Evolutionary conservation across 2,797 vertebrate species (phyloP), one percentile per base, ranked within the genome.

Genomic region (Chaunax sp.): DNA sequence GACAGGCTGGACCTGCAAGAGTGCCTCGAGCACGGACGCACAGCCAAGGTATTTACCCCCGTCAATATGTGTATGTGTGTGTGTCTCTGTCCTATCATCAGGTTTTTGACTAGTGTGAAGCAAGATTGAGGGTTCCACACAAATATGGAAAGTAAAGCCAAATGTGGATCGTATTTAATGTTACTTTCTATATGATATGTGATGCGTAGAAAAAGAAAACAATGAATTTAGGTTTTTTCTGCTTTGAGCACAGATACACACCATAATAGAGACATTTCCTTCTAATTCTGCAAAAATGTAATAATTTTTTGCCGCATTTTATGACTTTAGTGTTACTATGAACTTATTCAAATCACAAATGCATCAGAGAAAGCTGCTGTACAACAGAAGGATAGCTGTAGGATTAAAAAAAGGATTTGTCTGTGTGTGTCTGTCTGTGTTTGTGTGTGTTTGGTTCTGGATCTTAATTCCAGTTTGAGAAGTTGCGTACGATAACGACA

Each of bases 401-500:
- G 80, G 60, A 87, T 83, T 91, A 69, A 90, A 86, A 69, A 74
- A 54, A 55, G 55, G 84, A 64, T 83, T 60, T 75, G 23, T 78
- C 0, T 77, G 12, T 76, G 30, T 75, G n/a, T 75, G 57, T 61
- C 16, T 82, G 51, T 78, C 6, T 69, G 22, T 78, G 7, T 72
- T 15, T 78, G 62, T 74, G 71, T 60, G 81, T 74, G 85, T 75
- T 69, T 85, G 82, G 80, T 56, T 87, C 69, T 88, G 82, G 87
- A 85, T 88, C 83, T 35, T 81, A 78, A 84, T 89, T 94, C 77
- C 90, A 97, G 96, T 95, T 97, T 93, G 95, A 94, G 90, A 96
- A 97, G 92, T 92, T 96, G 87, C 94, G 96, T 86, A 97, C 96
- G 89, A 96, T 97, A 92, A 97, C 95, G 67, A 97, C 96, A 83